Conservation (phyloP, 2,888 invertebrate genomes). For the Strigamia crassipes region DNA sequence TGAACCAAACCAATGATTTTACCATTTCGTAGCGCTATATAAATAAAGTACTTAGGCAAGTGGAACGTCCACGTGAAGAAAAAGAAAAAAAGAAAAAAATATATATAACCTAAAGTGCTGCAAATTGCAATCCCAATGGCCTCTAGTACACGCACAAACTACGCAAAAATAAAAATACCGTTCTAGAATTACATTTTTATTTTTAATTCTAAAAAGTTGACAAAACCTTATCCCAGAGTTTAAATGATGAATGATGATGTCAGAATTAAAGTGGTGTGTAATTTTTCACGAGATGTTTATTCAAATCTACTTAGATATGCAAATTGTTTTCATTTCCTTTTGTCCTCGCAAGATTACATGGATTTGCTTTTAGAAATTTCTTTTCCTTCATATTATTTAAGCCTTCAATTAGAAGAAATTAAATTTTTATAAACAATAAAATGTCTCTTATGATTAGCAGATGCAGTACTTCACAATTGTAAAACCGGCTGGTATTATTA, state of each 20-base stretch:
- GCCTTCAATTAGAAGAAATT: background rate
- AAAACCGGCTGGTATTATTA: too few relatives aligned
- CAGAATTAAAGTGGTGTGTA: background rate
- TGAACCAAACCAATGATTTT: constrained; percentile 28
- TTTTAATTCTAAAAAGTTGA: too few relatives aligned
- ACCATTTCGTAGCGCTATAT: constrained; percentile 34
- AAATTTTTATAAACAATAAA: background rate
- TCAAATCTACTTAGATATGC: background rate
- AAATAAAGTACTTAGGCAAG: constrained; percentile 20
- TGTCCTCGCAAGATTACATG: background rate
- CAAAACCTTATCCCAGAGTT: too few relatives aligned
- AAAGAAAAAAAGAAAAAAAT: background rate
- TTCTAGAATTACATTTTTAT: too few relatives aligned
- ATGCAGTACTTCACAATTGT: too few relatives aligned
- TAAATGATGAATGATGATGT: background rate
- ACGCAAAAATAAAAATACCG: background rate
- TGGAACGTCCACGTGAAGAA: background rate
- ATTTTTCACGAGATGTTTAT: background rate
- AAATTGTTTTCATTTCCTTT: constrained; percentile 20
- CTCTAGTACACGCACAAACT: background rate
- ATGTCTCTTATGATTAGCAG: too few relatives aligned
- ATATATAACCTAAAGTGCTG: background rate
- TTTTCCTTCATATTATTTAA: background rate
- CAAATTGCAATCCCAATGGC: background rate
- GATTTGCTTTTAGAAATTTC: background rate